Conservation (phyloP, 2,888 invertebrate species). For the Bugula neritina region DNA sequence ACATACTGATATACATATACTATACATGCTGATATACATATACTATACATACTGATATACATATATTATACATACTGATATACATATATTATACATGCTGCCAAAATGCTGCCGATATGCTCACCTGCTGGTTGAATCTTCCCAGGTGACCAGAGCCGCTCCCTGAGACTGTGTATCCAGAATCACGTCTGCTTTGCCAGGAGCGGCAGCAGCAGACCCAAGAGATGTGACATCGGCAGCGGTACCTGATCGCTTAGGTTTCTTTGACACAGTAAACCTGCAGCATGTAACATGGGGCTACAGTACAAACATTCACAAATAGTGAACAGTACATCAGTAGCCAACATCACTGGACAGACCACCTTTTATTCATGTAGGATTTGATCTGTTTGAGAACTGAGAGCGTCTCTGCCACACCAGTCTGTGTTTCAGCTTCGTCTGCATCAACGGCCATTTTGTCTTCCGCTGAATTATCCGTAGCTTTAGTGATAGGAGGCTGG, state of each 20-base stretch:
- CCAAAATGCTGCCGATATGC: too few species aligned
- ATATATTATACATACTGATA: too few species aligned
- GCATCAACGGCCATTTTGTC: neutral
- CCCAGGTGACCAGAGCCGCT: constrained; percentile 14
- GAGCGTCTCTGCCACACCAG: neutral
- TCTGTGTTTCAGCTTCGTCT: constrained; percentile 3
- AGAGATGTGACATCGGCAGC: neutral
- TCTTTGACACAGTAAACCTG: neutral
- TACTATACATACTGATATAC: too few species aligned
- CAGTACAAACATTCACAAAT: too few species aligned
- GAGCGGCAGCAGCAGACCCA: neutral
- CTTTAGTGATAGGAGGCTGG: neutral
- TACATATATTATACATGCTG: too few species aligned
- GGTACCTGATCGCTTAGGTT: neutral
- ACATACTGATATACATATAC: too few species aligned
- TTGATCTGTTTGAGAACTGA: constrained; percentile 5
- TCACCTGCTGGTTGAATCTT: constrained; percentile 24
- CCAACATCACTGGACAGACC: too few species aligned
- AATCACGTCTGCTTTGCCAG: neutral
- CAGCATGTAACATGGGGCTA: too few species aligned
- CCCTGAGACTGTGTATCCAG: constrained; percentile 16
- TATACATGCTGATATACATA: too few species aligned
- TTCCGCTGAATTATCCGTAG: neutral
- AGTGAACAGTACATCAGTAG: too few species aligned
- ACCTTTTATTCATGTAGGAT: constrained; percentile 21